Evolutionary conservation across 2,113 vertebrate species (phyloP).

Genomic region (Scartelaos histophorus): DNA sequence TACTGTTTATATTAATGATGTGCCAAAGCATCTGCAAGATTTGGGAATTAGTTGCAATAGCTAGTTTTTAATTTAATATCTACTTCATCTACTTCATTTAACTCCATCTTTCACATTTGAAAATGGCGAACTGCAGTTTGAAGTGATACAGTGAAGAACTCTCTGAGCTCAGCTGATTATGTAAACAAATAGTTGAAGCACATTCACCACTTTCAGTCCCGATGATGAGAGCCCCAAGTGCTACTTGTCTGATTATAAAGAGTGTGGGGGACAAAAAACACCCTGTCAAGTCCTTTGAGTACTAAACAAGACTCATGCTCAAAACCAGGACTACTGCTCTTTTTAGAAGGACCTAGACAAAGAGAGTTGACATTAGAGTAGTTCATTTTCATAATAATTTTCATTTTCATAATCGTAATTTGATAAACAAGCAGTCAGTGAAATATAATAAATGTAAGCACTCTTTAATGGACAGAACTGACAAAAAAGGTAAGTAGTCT

Average conservation of each 20-base stretch:
- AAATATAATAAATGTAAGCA: neutral
- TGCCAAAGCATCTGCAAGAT: too few relatives aligned
- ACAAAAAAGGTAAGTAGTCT: too few relatives aligned
- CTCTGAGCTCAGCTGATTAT: constrained; percentile 29
- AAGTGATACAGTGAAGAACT: constrained; percentile 25
- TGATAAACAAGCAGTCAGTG: neutral
- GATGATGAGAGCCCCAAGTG: constrained; percentile 27
- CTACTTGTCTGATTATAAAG: constrained; percentile 38
- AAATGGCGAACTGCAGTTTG: too few relatives aligned
- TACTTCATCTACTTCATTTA: too few relatives aligned
- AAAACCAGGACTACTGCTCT: constrained; percentile 48
- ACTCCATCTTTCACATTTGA: too few relatives aligned
- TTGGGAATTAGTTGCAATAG: too few relatives aligned
- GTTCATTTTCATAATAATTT: neutral
- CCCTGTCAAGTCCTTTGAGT: constrained; percentile 38
- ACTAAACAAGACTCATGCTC: constrained; percentile 32
- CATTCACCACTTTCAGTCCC: constrained; percentile 43
- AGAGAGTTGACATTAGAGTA: neutral
- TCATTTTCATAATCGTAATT: too few relatives aligned
- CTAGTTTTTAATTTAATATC: too few relatives aligned
- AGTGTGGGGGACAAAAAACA: constrained; percentile 25
- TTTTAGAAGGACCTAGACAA: constrained; percentile 22
- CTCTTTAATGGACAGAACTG: neutral
- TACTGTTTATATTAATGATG: too few relatives aligned
- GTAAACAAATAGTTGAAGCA: constrained; percentile 35